Evolutionary conservation across 2,888 invertebrate genomes (phyloP).

Genomic region (Ischnus inquisitorius): DNA sequence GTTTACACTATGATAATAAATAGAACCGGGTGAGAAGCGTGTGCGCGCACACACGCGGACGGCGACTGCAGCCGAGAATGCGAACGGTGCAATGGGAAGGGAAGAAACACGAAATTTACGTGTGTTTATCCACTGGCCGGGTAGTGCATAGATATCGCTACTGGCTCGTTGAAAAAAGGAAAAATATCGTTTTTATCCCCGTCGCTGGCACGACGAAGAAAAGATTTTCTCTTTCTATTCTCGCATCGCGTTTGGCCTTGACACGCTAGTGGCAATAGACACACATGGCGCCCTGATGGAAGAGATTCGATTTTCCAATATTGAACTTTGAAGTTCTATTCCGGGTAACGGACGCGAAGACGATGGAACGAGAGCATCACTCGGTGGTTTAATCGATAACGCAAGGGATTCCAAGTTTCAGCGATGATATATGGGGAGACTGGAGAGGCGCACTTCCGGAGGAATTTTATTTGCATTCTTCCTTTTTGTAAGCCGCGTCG

Average conservation of each 20-base stretch:
- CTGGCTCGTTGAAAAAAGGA: background rate
- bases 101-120: background rate
- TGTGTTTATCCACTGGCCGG: background rate
- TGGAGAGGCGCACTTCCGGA: constrained; percentile 8
- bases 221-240: constrained; percentile 18
- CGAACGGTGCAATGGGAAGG: constrained; percentile 2
- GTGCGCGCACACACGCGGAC: constrained; percentile 21
- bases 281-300: constrained; percentile 3
- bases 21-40: constrained; percentile 41
- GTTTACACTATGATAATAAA: constrained; percentile 65
- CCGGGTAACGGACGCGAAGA: constrained; percentile 9
- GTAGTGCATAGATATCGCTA: background rate
- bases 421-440: background rate
- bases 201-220: background rate
- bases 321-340: constrained; percentile 27
- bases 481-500: background rate
- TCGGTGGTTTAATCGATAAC: constrained; percentile 18
- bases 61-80: constrained; percentile 19
- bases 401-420: constrained; percentile 4
- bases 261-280: constrained; percentile 18
- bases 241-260: constrained; percentile 36
- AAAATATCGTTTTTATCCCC: constrained; percentile 5
- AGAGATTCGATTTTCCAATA: constrained; percentile 21
- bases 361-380: background rate
- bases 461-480: constrained; percentile 1